Evolutionary conservation across 2,888 invertebrate genomes (phyloP), one percentile per base, ranked within the genome.

Genomic region (Calephelis perditalis): DNA sequence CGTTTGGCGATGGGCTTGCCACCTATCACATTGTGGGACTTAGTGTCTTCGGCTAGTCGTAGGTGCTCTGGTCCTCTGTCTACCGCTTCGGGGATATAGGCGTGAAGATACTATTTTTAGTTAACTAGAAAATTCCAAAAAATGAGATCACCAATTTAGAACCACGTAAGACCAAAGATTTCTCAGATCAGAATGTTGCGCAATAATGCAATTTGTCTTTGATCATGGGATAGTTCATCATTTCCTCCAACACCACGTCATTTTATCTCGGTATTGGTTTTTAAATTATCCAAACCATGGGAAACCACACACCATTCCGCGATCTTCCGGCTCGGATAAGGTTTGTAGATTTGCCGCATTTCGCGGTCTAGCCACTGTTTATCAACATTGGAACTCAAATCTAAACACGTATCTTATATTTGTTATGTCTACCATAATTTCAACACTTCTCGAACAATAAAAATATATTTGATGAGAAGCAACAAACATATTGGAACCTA

Each of bases 341-440:
- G 86, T 86, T 70, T 70, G 72, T 79, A 84, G 85, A 87, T 88
- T 86, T 84, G 79, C 84, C 80, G 74, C 74, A 86, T 85, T 88
- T 86, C 78, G 85, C 81, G 87, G 88, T 86, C 80, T 79, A 71
- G 72, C 80, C 80, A 75, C 79, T 79, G 79, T 82, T 86, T 88
- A 88, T 88, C 85, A 78, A 40, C n/a, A 10, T 7, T 12, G 15
- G 11, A 37, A 36, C 54, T 54, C 43, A 58, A 52, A 58, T 58
- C 58, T 43, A n/a, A 57, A 57, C 57, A 45, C 45, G 57, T 57
- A 57, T 57, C 43, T 57, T 43, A 45, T 57, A 15, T 57, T 57
- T 15, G 35, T 55, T 56, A 40, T 44, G 47, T n/a, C 9, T 7
- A 12, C 35, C 54, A 54, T 54, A 35, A 54, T 75, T 71, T 74